Conservation (phyloP, 2,888 invertebrate species). For the Amphipyra berbera region DNA sequence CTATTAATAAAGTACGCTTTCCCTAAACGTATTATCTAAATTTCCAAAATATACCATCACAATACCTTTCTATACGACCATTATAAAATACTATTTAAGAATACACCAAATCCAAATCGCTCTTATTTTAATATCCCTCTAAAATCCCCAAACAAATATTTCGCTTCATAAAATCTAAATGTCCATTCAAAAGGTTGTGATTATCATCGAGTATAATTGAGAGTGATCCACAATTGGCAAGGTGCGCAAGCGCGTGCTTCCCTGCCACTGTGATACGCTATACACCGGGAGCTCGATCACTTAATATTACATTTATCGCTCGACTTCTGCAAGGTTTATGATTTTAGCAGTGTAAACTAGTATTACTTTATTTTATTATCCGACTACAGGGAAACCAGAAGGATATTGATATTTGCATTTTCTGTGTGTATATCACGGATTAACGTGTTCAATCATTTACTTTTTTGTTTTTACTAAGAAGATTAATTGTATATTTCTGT, state of each 20-base stretch:
- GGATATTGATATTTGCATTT: neutral
- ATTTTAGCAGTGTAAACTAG: conserved; percentile 14
- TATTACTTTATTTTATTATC: conserved; percentile 3
- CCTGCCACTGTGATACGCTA: conserved; percentile 76
- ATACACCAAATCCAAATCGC: too few relatives aligned
- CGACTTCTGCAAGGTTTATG: conserved; percentile 27
- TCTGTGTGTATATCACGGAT: neutral
- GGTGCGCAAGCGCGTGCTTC: conserved; percentile 63
- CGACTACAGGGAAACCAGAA: neutral
- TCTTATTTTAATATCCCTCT: too few relatives aligned
- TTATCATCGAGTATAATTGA: conserved; percentile 60
- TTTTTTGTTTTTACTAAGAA: too few relatives aligned
- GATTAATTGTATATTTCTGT: too few relatives aligned
- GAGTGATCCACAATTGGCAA: conserved; percentile 67
- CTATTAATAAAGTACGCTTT: too few relatives aligned
- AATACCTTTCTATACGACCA: too few relatives aligned
- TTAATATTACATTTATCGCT: conserved; percentile 28
- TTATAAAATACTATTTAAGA: too few relatives aligned
- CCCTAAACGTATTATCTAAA: too few relatives aligned
- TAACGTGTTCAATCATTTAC: too few relatives aligned
- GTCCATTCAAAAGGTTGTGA: conserved; percentile 23
- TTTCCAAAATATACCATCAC: too few relatives aligned
- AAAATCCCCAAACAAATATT: neutral
- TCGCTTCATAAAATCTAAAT: conserved; percentile 8
- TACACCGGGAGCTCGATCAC: conserved; percentile 68